Base-by-base conservation (phyloP, 1,140 invertebrate genomes). In the Zophobas morio region DNA sequence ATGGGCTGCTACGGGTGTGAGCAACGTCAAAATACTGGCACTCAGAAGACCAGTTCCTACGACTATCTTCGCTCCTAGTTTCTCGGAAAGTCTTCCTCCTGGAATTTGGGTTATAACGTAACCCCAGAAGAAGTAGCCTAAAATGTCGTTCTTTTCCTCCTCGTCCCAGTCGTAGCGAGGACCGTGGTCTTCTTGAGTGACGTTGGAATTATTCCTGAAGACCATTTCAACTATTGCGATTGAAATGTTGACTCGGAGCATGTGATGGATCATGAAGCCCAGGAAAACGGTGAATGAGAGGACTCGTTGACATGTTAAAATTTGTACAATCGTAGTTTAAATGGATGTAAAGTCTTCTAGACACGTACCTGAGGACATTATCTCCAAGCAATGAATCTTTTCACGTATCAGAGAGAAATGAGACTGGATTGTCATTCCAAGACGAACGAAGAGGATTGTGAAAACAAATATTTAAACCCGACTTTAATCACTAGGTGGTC, bases 161-260 rank as follows among this genome's bases (percentile, higher is more conserved):
- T 42, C 46, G 42, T 74, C 51, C 81, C 78, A 57, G 74, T 83
- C 53, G 74, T 76, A 80, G 37, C 75, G 77, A 40, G 46, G 20
- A 20, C 20, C 20, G 20, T 20, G 20, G 20, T 20, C 20, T 1
- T 6, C 36, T 36, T 75, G 20, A 6, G 40, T 74, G 6, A 35
- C 20, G 20, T 20, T 36, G 34, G 40, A 33, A 8, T 34, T 40
- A 39, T 70, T 46, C 32, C 85, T 80, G 75, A 74, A 4, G 32
- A 93, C 90, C 95, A 96, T 96, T 77, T 93, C 93, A 4, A 96
- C 94, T 57, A 96, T 95, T 70, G 94, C 94, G 51, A 96, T 94
- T 75, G 94, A 95, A 8, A 96, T 89, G 87, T 96, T 96, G 1
- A 96, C 94, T 40, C 95, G 88, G 6, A 96, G 86, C 84, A 95